Conservation (phyloP, 2,888 invertebrate species). For the Erebia ligea region DNA sequence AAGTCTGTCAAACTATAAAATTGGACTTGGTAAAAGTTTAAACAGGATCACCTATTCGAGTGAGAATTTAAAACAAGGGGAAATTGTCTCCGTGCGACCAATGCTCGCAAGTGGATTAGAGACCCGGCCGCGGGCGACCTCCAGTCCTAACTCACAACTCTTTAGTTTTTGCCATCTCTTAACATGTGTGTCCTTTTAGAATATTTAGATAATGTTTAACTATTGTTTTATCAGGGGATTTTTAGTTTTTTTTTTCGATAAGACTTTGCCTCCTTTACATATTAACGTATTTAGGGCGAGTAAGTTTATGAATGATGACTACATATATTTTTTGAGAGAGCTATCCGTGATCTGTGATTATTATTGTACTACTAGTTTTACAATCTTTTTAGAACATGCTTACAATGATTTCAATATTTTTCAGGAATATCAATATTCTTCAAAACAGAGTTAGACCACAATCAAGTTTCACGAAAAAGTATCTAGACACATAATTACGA, state of each 20-base stretch:
- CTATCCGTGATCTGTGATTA: too few species aligned
- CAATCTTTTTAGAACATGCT: too few species aligned
- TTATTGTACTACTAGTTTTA: too few species aligned
- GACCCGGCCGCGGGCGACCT: conserved; percentile 58
- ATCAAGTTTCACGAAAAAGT: too few species aligned
- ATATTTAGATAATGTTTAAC: background rate
- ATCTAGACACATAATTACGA: too few species aligned
- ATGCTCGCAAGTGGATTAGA: conserved; percentile 71
- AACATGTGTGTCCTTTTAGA: conserved; percentile 1
- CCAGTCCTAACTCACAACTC: conserved; percentile 20
- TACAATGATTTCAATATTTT: too few species aligned
- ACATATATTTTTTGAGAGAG: too few species aligned
- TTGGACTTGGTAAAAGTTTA: conserved; percentile 69
- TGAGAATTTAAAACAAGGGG: conserved; percentile 72
- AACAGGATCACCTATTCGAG: conserved; percentile 74
- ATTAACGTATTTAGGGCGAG: too few species aligned
- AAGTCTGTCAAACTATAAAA: conserved; percentile 60
- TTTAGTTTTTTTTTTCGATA: background rate
- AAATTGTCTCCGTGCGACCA: conserved; percentile 60
- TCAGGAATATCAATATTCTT: too few species aligned
- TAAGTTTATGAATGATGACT: too few species aligned
- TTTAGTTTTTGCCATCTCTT: conserved; percentile 8
- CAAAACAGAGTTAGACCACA: too few species aligned
- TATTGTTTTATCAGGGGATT: background rate
- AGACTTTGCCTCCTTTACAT: too few species aligned